Conservation (phyloP, 2,888 invertebrate species). For the Drosophila eohydei region DNA sequence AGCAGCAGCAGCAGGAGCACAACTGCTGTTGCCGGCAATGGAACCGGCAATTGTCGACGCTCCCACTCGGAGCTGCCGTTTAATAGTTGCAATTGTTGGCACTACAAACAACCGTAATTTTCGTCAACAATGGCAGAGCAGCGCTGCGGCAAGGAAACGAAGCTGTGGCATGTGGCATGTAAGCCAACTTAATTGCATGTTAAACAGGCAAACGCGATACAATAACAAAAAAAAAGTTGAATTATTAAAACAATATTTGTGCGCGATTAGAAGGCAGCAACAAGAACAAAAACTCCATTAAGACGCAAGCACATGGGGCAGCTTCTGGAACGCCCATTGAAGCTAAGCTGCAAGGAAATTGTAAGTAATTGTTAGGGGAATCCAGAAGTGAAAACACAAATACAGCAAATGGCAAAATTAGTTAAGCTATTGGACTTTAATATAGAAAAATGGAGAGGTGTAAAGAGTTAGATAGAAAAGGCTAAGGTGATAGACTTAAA, state of each 20-base stretch:
- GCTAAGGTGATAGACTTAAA: not conserved
- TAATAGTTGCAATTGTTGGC: constrained; percentile 70
- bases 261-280: constrained; percentile 46
- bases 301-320: not conserved
- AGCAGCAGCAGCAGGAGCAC: constrained; percentile 10
- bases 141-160: constrained; percentile 10
- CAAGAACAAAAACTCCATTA: not conserved
- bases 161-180: constrained; percentile 32
- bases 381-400: not conserved
- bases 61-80: constrained; percentile 25
- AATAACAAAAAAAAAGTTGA: constrained; percentile 48
- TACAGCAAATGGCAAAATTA: not conserved
- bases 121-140: constrained; percentile 49
- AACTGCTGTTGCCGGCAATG: constrained; percentile 25
- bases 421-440: not conserved
- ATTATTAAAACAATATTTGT: constrained; percentile 76
- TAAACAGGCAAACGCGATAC: constrained; percentile 47
- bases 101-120: constrained; percentile 69
- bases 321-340: not conserved
- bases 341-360: constrained; percentile 1
- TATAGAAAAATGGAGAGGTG: not conserved
- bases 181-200: constrained; percentile 71
- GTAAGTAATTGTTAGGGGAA: not conserved
- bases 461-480: not conserved
- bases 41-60: constrained; percentile 52